phyloP scores from a whole-genome alignment of 2,797 vertebrate species.

The Danio tinwini region DNA sequence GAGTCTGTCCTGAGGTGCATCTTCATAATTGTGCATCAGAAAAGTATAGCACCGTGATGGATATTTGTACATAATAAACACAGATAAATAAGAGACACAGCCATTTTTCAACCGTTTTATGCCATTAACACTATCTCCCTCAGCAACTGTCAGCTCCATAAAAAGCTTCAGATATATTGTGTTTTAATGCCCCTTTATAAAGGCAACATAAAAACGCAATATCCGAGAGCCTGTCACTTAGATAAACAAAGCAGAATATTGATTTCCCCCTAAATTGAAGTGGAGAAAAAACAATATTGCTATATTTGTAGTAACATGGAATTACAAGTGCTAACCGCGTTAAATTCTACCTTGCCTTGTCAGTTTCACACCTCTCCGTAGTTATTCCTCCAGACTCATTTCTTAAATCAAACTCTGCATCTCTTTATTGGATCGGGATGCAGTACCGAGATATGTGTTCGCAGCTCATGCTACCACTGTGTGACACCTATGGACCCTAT shows the following conservation, averaged over 20 bases:
- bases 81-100: constrained; percentile 69
- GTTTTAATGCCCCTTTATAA: constrained; percentile 85
- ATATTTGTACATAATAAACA: constrained; percentile 77
- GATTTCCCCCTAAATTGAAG: constrained; percentile 83
- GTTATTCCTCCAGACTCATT: constrained; percentile 71
- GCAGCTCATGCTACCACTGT: constrained; percentile 36
- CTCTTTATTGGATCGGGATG: constrained; percentile 42
- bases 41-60: constrained; percentile 76
- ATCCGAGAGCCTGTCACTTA: constrained; percentile 81
- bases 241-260: constrained; percentile 88
- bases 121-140: constrained; percentile 78
- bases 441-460: constrained; percentile 18
- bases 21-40: constrained; percentile 79
- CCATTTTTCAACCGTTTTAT: constrained; percentile 81
- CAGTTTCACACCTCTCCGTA: constrained; percentile 71
- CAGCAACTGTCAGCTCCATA: constrained; percentile 79
- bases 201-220: constrained; percentile 85
- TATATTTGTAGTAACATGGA: constrained; percentile 83
- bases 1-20: constrained; percentile 72
- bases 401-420: constrained; percentile 54
- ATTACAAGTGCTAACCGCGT: constrained; percentile 80
- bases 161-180: constrained; percentile 82
- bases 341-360: constrained; percentile 78
- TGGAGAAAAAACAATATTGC: constrained; percentile 79
- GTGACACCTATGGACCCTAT: constrained; percentile 50